These are phyloP conservation scores for Acanthurus tractus DNA, from an alignment of 2,797 vertebrate genomes.

Conservation along the genomic window DNA sequence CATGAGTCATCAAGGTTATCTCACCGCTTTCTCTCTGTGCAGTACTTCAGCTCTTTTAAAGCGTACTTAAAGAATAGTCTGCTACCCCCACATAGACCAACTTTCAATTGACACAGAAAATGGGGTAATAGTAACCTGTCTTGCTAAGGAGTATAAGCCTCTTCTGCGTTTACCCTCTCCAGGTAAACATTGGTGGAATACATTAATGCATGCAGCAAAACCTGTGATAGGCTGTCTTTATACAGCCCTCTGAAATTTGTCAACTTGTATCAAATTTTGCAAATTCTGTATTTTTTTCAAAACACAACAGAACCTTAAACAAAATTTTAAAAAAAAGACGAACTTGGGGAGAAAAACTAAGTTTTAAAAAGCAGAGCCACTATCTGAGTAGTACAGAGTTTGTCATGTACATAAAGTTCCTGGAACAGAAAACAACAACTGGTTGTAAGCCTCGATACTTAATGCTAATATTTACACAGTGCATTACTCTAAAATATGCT, in stretches of 20 bases:
- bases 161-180: not conserved
- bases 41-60: conserved; percentile 11
- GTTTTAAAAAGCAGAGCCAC: conserved; percentile 12
- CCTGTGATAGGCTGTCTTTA: conserved; percentile 1
- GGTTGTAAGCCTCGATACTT: not conserved
- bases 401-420: not conserved
- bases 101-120: conserved; percentile 32
- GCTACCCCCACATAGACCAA: not conserved
- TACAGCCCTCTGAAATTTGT: conserved; percentile 17
- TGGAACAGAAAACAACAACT: not conserved
- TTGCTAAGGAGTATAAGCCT: conserved; percentile 4
- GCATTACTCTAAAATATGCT: not conserved
- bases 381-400: not conserved
- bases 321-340: not conserved
- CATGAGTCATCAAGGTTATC: conserved; percentile 68
- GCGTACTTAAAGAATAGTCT: conserved; percentile 15
- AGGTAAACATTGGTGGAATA: conserved; percentile 12
- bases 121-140: not conserved
- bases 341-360: conserved; percentile 8
- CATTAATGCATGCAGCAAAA: not conserved
- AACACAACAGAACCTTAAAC: conserved; percentile 10
- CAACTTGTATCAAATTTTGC: conserved; percentile 30
- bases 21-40: conserved; percentile 42
- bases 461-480: not conserved
- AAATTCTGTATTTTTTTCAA: conserved; percentile 38